These are phyloP conservation scores for Oophaga pumilio DNA, from an alignment of 2,113 vertebrate genomes.

Conservation along the genomic window DNA sequence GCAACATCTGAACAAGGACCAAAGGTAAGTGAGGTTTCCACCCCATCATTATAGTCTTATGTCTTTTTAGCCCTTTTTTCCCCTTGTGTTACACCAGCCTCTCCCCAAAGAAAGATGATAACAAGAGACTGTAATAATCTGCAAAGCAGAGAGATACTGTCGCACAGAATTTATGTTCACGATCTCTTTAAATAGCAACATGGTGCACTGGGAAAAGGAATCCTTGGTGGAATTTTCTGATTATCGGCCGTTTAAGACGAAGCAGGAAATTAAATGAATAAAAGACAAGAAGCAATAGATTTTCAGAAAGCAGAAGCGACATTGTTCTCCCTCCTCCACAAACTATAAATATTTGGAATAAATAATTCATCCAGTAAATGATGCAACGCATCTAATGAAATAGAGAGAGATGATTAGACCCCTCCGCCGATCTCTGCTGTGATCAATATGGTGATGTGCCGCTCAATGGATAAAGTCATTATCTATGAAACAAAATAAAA, in stretches of 20 bases:
- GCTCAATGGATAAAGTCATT: slow-evolving; percentile 33
- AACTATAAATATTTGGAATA: slow-evolving; percentile 34
- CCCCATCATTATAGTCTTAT: no score
- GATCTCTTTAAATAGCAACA: background rate
- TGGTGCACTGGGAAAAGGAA: background rate
- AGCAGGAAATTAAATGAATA: background rate
- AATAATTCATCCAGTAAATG: slow-evolving; percentile 43
- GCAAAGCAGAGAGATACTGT: no score
- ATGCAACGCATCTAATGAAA: slow-evolving; percentile 8
- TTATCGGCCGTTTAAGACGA: background rate
- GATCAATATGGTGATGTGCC: slow-evolving; percentile 25
- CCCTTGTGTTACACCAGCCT: no score
- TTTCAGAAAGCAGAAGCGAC: background rate
- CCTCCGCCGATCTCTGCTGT: slow-evolving; percentile 19
- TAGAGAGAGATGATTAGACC: slow-evolving; percentile 20
- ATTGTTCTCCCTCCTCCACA: slow-evolving; percentile 28
- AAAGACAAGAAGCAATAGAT: slow-evolving; percentile 13
- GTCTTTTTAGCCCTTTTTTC: no score
- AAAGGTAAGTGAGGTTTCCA: no score
- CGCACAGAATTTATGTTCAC: no score
- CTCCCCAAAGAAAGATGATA: no score
- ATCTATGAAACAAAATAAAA: slow-evolving; percentile 15
- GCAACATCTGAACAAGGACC: no score
- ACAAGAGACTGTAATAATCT: no score
- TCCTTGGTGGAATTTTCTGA: background rate